Base-by-base conservation (phyloP, 1,140 invertebrate species). In the Mylabris phalerata region DNA sequence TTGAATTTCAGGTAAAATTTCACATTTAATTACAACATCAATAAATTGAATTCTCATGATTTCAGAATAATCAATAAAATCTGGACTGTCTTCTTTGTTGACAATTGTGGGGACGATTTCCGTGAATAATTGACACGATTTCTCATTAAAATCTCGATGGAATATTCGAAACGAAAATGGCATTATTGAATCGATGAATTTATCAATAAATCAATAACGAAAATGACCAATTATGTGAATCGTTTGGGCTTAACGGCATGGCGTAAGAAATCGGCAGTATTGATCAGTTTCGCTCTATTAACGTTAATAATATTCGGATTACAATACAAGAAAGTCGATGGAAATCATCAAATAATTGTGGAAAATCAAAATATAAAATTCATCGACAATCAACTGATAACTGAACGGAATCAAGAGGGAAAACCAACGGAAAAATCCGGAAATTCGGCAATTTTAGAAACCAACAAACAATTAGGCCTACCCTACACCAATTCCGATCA, bases 251-350 rank as follows among this genome's bases (percentile, higher is more conserved):
- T 71, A 9, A 67, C 71, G 49, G 62, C 62, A 49, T 72, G 71
- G 71, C 60, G 71, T 39, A 69, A 65, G 58, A 74, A 72, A 63
- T 66, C 68, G 9, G 64, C 67, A 24, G 46, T 74, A n/a, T 48
- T 74, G 48, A 56, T 72, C 42, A 62, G 63, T 5, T 43, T 60
- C 43, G 56, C 58, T 24, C 48, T 72, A 10, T 27, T 72, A 26
- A 54, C 63, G 10, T 50, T 72, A 25, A 63, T 73, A 32, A 59
- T 72, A 39, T 68, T 72, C 59, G 69, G 71, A 7, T 50, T 74
- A 25, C 69, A 74, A 43, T 74, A 69, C 48, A 67, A 66, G 10
- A 57, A 64, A 41, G 44, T 64, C 7, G 63, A 65, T n/a, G 60
- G 67, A 19, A 65, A 64, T 40, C 11, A 25, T 38, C 10, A 27